These are phyloP conservation scores for Mormyrus lacerda DNA, from an alignment of 2,113 vertebrate genomes.

Conservation along the genomic window DNA sequence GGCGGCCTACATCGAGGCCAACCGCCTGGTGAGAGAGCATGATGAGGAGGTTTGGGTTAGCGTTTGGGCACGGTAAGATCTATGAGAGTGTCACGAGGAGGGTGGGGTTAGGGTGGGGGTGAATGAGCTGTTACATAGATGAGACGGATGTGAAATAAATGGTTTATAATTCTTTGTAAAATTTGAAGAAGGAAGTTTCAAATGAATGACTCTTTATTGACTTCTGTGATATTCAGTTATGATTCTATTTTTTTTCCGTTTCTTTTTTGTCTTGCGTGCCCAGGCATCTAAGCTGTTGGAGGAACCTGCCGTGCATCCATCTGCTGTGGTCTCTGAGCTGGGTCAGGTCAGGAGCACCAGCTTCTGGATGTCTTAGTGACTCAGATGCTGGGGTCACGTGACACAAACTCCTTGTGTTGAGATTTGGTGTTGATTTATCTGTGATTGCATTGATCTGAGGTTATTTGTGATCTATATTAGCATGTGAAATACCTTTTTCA, in stretches of 20 bases:
- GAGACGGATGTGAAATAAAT: background rate
- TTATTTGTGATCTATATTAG: background rate
- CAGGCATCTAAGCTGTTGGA: constrained; percentile 84
- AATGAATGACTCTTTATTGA: background rate
- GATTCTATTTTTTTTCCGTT: background rate
- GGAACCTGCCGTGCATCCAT: constrained; percentile 74
- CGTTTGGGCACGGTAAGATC: background rate
- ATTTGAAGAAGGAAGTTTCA: background rate
- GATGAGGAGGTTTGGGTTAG: background rate
- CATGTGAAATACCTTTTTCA: background rate
- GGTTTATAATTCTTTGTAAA: background rate
- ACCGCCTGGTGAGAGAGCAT: constrained; percentile 73
- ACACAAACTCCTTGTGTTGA: background rate
- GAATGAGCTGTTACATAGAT: background rate
- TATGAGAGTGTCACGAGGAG: background rate
- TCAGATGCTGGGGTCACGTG: background rate
- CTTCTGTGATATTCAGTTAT: background rate
- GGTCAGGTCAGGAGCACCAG: constrained; percentile 63
- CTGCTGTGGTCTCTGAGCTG: constrained; percentile 75
- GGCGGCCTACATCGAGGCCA: constrained; percentile 88
- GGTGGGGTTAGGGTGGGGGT: background rate
- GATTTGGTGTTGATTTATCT: background rate
- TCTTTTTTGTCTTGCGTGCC: background rate
- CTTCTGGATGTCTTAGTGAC: constrained; percentile 12
- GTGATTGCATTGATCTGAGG: background rate